phyloP scores from a whole-genome alignment of 2,888 invertebrate species.

The Caenorhabditis drosophilae region DNA sequence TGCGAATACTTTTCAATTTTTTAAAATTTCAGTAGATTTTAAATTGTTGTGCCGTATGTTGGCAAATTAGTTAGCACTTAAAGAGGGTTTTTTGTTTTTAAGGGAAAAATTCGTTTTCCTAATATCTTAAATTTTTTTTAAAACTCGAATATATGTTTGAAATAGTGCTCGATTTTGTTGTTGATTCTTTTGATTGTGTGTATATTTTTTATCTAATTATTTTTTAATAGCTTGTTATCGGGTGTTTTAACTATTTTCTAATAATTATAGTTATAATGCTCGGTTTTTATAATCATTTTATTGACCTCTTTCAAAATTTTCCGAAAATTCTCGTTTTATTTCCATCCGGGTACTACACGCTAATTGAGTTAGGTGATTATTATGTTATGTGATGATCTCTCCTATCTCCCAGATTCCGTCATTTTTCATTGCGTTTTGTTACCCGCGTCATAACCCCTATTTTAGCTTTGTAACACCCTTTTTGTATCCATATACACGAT shows the following conservation, averaged over 20 bases:
- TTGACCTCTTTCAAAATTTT: too few species aligned
- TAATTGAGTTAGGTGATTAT: too few species aligned
- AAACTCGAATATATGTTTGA: too few species aligned
- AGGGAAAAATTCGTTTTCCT: neutral
- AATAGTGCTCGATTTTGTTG: constrained; percentile 7
- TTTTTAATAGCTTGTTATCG: too few species aligned
- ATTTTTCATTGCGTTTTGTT: neutral
- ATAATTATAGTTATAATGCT: neutral
- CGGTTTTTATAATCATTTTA: neutral
- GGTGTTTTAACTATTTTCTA: neutral
- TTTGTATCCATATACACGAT: constrained; percentile 14
- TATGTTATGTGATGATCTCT: neutral
- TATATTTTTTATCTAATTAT: constrained; percentile 16
- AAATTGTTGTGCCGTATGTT: constrained; percentile 34
- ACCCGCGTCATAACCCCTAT: constrained; percentile 3
- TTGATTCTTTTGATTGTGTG: constrained; percentile 33
- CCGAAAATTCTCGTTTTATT: too few species aligned
- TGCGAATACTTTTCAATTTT: too few species aligned
- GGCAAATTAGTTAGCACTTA: constrained; percentile 17
- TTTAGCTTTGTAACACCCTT: neutral
- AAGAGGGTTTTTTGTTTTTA: constrained; percentile 1
- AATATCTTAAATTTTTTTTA: neutral
- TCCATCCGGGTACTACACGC: too few species aligned
- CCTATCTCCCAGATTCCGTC: neutral
- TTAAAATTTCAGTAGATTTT: too few species aligned